Evolutionary conservation across 2,797 vertebrate genomes (phyloP).

Genomic region (Muscicapa comitata): DNA sequence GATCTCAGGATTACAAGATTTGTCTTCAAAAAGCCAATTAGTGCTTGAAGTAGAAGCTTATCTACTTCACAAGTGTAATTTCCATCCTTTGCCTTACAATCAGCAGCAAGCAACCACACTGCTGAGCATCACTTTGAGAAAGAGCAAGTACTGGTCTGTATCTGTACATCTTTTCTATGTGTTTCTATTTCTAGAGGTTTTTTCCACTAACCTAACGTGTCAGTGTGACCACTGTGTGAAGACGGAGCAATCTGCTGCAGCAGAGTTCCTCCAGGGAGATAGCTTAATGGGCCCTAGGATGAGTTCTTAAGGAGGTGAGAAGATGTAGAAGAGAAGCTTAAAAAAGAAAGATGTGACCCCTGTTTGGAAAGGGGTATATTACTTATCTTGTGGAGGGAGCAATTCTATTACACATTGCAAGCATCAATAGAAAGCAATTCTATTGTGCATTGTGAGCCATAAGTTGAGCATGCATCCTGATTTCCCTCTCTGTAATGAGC

Average conservation of each 20-base stretch:
- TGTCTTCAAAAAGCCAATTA: slow-evolving; percentile 21
- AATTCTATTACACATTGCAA: not conserved
- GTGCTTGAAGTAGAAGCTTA: not conserved
- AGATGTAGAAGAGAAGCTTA: not conserved
- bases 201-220: not conserved
- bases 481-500: not conserved
- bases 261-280: not conserved
- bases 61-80: not conserved
- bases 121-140: not conserved
- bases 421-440: not conserved
- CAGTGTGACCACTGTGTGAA: not conserved
- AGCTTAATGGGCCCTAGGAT: not conserved
- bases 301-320: not conserved
- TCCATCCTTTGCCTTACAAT: not conserved
- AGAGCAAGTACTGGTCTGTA: not conserved
- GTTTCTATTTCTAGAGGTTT: not conserved
- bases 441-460: rapidly evolving
- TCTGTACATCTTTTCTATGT: not conserved
- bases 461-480: not conserved
- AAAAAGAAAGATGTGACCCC: not conserved
- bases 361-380: not conserved
- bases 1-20: not conserved
- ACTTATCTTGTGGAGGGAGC: not conserved
- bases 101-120: not conserved
- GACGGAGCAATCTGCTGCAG: not conserved